Percentiles rank a stretch among this genome's conserved stretches.
Conservation (phyloP, 2,888 invertebrate species). For the Xylocampa areola region DNA sequence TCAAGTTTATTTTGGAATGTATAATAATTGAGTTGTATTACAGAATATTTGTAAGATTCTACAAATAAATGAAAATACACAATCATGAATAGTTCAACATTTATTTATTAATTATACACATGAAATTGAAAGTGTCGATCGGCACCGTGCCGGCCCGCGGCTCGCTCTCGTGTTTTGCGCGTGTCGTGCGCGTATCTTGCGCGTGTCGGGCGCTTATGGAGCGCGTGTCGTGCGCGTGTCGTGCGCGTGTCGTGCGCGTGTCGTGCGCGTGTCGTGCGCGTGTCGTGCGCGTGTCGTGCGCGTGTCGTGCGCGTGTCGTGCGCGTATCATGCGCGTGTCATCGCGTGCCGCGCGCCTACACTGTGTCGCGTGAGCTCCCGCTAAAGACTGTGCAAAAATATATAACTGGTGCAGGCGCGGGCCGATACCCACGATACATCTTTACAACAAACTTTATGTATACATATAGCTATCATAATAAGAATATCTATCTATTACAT, state of each 20-base stretch:
- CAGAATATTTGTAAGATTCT: not conserved
- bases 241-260: conserved; percentile 11
- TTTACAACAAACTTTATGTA: conserved; percentile 68
- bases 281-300: too few relatives aligned
- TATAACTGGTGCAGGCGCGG: conserved; percentile 80
- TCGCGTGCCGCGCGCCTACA: conserved; percentile 20
- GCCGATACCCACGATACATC: conserved; percentile 56
- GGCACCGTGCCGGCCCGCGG: conserved; percentile 29
- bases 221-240: conserved; percentile 18
- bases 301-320: conserved; percentile 7
- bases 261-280: conserved; percentile 12
- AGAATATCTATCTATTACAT: conserved; percentile 71
- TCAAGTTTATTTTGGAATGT: not conserved
- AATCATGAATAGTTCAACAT: conserved; percentile 82
- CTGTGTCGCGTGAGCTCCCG: conserved; percentile 38
- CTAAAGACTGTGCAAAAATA: conserved; percentile 82
- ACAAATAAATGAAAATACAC: conserved; percentile 50
- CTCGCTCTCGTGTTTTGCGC: too few relatives aligned
- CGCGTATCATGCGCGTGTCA: conserved; percentile 13
- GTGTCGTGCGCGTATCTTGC: too few relatives aligned
- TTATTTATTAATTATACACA: conserved; percentile 79
- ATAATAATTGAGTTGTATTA: not conserved
- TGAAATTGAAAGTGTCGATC: conserved; percentile 77
- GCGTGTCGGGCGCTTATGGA: too few relatives aligned
- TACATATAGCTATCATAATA: conserved; percentile 73